Conservation (phyloP, 2,888 invertebrate species). For the Hetaerina titia region DNA sequence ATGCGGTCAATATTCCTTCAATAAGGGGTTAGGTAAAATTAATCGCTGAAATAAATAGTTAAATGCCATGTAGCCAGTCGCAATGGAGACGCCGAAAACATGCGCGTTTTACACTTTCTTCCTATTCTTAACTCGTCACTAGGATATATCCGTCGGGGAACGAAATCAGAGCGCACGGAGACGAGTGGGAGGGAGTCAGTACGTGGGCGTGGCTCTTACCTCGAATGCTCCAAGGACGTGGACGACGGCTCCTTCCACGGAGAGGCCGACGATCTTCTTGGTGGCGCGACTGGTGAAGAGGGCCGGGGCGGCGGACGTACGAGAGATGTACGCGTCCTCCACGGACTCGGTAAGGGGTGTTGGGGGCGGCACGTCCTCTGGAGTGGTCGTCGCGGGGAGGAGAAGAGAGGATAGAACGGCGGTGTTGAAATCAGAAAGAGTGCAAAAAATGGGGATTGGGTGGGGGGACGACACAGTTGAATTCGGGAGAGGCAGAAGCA, state of each 20-base stretch:
- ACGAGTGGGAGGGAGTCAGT: not conserved
- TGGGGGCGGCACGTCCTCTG: conserved; percentile 74
- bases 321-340: conserved; percentile 79
- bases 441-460: not conserved
- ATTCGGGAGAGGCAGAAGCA: too few relatives aligned
- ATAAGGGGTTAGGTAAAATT: too few relatives aligned
- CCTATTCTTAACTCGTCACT: too few relatives aligned
- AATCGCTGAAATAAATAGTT: too few relatives aligned
- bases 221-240: conserved; percentile 78
- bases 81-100: too few relatives aligned
- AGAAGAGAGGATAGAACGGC: not conserved
- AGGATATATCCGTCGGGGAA: too few relatives aligned
- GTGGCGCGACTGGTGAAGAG: conserved; percentile 75
- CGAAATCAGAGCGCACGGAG: too few relatives aligned
- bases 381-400: conserved; percentile 23
- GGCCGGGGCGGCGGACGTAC: conserved; percentile 78
- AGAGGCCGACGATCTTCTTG: conserved; percentile 77
- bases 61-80: too few relatives aligned
- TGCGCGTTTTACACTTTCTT: too few relatives aligned
- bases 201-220: conserved; percentile 73
- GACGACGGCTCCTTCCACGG: conserved; percentile 79
- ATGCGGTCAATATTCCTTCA: too few relatives aligned
- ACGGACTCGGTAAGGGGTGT: conserved; percentile 74
- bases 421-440: not conserved
- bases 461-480: not conserved